phyloP scores from a whole-genome alignment of 2,113 vertebrate species.

The Oncorhynchus nerka region DNA sequence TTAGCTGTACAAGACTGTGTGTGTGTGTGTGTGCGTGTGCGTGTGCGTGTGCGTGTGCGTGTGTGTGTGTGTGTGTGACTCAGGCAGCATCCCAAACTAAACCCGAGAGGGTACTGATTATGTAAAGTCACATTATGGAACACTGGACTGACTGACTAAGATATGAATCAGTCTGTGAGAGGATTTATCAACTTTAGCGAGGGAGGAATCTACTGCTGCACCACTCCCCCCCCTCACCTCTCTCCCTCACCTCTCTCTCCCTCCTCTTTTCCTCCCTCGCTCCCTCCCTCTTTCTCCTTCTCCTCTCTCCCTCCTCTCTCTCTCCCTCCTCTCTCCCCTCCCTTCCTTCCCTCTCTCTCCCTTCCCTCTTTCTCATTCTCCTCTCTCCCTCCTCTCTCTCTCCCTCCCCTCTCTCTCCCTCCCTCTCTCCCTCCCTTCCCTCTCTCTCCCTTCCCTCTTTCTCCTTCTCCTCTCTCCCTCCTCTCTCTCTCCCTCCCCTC shows the following conservation, averaged over 20 bases:
- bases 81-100: not conserved
- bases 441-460: too few species aligned
- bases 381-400: not conserved
- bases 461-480: too few species aligned
- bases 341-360: too few species aligned
- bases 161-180: not conserved
- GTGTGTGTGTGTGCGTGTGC: too few species aligned
- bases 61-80: not conserved
- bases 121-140: not conserved
- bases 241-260: too few species aligned
- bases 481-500: too few species aligned
- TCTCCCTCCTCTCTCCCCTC: too few species aligned
- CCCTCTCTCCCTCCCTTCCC: too few species aligned
- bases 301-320: too few species aligned
- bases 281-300: not conserved
- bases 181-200: not conserved
- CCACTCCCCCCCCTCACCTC: not conserved
- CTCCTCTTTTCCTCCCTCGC: accelerated
- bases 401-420: not conserved
- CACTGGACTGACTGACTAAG: not conserved
- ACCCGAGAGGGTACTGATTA: too few species aligned
- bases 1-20: too few species aligned
- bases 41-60: not conserved
- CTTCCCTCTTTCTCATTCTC: too few species aligned
- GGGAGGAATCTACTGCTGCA: not conserved